Evolutionary conservation across 2,888 invertebrate species (phyloP).

Genomic region (Anoncus sp.): DNA sequence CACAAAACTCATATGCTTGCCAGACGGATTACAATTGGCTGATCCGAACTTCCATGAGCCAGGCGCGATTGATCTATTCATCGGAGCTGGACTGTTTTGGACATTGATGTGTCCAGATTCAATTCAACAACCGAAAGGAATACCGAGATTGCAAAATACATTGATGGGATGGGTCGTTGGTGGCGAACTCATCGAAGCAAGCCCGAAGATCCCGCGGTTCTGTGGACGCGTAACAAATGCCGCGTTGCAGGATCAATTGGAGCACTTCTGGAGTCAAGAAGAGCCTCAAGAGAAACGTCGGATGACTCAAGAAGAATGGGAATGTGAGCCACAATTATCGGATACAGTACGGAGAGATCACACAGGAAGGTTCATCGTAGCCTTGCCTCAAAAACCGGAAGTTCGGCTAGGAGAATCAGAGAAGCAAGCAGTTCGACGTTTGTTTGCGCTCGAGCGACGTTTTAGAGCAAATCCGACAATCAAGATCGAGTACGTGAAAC

Average conservation of each 20-base stretch:
- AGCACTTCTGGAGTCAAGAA: constrained; percentile 69
- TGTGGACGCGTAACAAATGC: constrained; percentile 33
- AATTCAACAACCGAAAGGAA: background rate
- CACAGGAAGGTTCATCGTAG: constrained; percentile 62
- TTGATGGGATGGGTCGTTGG: constrained; percentile 48
- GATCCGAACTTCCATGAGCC: constrained; percentile 46
- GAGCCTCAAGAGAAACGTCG: constrained; percentile 38
- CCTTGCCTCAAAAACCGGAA: constrained; percentile 52
- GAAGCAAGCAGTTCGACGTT: constrained; percentile 58
- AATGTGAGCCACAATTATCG: constrained; percentile 65
- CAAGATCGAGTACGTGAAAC: constrained; percentile 51
- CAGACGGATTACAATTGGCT: constrained; percentile 30
- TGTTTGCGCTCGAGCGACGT: constrained; percentile 63
- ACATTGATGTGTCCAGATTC: background rate
- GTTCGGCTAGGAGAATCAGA: constrained; percentile 63
- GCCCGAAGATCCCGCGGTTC: background rate
- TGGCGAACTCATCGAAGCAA: constrained; percentile 21
- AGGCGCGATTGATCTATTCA: constrained; percentile 39
- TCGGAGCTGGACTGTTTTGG: constrained; percentile 47
- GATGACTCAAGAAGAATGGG: constrained; percentile 58
- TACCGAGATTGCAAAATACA: constrained; percentile 46
- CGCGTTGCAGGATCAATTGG: constrained; percentile 46
- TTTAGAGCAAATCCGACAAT: constrained; percentile 17
- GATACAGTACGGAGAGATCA: constrained; percentile 53
- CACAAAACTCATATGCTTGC: constrained; percentile 35